Base-by-base conservation (phyloP, 2,888 invertebrate species). In the Ormyrus nitidulus region DNA sequence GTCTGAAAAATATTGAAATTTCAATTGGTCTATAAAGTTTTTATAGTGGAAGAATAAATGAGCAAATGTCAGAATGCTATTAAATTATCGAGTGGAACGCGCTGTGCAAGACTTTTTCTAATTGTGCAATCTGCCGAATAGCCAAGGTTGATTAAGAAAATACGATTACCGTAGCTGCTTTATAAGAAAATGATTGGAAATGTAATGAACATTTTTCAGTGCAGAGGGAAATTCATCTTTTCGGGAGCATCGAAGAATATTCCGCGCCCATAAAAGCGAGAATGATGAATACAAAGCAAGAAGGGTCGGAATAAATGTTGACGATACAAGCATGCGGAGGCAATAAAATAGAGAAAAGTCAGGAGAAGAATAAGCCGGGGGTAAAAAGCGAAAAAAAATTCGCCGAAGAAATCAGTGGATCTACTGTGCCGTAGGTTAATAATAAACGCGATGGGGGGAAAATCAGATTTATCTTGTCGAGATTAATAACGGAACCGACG, bases 401-500 rank as follows among this genome's bases (percentile, higher is more conserved):
- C 7, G 61, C 44, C 11, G 48, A 64, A 71, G 68, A 81, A 68
- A 73, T 75, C 66, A 53, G 56, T 65, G 53, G 70, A 79, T 79
- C 72, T 72, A 59, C n/a, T 44, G 44, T 10, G 53, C 77, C 54
- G 51, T 49, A n/a, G 72, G 78, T 79, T 81, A 79, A 81, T 81
- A 81, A 66, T 78, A 75, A 69, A 48, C 13, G 66, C 46, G 58
- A 72, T 65, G 19, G 49, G 34, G 73, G 54, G 61, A 54, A 72
- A 48, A 54, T 44, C 53, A 75, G 73, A 79, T 81, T 81, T 81
- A 81, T 81, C 73, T 82, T 61, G 71, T 61, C 65, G 74, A 79
- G 81, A 82, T 79, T 82, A 82, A 82, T 82, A 79, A 82, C 73
- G 68, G 64, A 49, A 44, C 6, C 49, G 81, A 81, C 78, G 77